Conservation (phyloP, 1,140 invertebrate species). For the Argopecten irradians region DNA sequence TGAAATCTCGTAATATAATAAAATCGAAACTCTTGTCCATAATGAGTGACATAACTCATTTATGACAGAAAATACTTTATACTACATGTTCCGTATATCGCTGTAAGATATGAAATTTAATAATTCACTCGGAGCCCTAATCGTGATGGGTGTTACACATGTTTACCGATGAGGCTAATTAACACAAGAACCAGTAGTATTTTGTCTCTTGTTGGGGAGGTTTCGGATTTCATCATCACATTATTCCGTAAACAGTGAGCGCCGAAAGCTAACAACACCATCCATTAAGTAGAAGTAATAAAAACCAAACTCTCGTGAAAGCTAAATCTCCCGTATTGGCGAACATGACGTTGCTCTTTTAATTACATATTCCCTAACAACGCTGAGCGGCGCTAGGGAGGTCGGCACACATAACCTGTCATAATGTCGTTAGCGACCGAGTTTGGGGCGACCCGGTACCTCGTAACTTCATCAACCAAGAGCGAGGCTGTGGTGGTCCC, state of each 20-base stretch:
- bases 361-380: conserved; percentile 23
- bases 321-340: not conserved
- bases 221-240: not conserved
- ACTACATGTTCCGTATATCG: not conserved
- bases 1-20: not conserved
- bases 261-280: not conserved
- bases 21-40: not conserved
- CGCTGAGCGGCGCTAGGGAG: not conserved
- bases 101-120: conserved; percentile 12
- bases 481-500: not conserved
- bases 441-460: not conserved
- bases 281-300: not conserved
- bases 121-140: not conserved
- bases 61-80: not conserved
- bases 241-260: not conserved
- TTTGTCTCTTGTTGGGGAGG: not conserved
- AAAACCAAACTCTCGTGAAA: conserved; percentile 11
- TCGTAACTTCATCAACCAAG: conserved; percentile 7
- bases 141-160: not conserved
- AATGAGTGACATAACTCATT: not conserved
- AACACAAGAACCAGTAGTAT: not conserved
- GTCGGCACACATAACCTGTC: conserved; percentile 5
- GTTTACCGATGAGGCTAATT: not conserved
- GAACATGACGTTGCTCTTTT: not conserved
- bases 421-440: conserved; percentile 8